phyloP scores from a whole-genome alignment of 2,888 invertebrate species.

The Lasioglossum pauxillum region DNA sequence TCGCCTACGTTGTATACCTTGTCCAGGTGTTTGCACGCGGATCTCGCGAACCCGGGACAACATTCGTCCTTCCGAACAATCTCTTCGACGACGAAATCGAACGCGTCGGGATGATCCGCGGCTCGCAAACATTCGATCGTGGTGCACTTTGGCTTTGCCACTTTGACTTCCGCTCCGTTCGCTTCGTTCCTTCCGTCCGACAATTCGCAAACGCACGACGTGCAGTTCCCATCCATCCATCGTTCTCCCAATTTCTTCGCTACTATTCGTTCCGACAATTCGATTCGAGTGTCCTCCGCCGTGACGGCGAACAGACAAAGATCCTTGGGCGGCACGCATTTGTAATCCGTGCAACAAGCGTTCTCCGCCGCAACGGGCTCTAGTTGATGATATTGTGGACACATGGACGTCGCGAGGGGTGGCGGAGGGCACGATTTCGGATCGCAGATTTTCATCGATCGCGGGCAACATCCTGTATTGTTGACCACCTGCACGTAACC shows the following conservation, averaged over 20 bases:
- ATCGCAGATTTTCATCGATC: slow-evolving; percentile 87
- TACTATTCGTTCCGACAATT: slow-evolving; percentile 31
- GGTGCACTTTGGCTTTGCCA: slow-evolving; percentile 85
- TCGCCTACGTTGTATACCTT: slow-evolving; percentile 75
- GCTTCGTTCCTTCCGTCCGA: slow-evolving; percentile 24
- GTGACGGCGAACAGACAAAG: slow-evolving; percentile 88
- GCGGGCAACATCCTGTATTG: slow-evolving; percentile 90
- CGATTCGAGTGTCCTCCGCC: slow-evolving; percentile 83
- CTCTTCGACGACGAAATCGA: slow-evolving; percentile 87
- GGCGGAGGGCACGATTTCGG: slow-evolving; percentile 87
- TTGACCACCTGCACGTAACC: slow-evolving; percentile 88
- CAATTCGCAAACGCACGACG: slow-evolving; percentile 87
- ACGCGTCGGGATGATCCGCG: slow-evolving; percentile 83
- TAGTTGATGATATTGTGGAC: slow-evolving; percentile 87
- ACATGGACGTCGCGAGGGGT: slow-evolving; percentile 82
- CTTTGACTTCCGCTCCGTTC: slow-evolving; percentile 70
- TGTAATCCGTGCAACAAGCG: slow-evolving; percentile 89
- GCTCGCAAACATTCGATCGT: slow-evolving; percentile 85
- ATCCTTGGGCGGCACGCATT: slow-evolving; percentile 88
- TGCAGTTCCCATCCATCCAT: slow-evolving; percentile 91
- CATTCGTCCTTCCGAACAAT: slow-evolving; percentile 87
- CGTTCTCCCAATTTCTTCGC: slow-evolving; percentile 84
- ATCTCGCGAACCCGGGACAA: slow-evolving; percentile 87
- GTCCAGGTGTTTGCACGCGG: slow-evolving; percentile 86
- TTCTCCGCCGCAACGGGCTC: slow-evolving; percentile 77